Base-by-base conservation (phyloP, 2,888 invertebrate species). In the Eupithecia inturbata region DNA sequence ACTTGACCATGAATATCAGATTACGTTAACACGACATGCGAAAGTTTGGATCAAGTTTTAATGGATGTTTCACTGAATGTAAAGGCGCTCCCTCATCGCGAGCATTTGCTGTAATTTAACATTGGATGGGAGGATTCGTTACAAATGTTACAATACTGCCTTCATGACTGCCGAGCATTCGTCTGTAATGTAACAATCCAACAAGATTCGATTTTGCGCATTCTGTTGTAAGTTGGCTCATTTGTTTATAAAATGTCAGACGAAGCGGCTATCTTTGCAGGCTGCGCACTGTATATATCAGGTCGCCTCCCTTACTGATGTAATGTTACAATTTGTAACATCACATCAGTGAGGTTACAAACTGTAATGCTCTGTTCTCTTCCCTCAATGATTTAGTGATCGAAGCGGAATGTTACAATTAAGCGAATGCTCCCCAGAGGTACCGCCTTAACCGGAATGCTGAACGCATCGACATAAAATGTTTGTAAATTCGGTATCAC, bases 1-100 rank as follows among this genome's bases (percentile, higher is more conserved):
- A 64, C 70, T 72, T 70, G 70, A 72, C 72, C 75, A 31, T 75
- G 75, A 72, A 67, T 45, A 67, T 41, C 41, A 12, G 16, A 31
- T 67, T 67, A 45, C 67, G 10, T 39, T 19, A 19, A 9, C 36
- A 63, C 9, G 63, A 63, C 64, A 64, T 64, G 64, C 64, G 64
- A 64, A 64, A 36, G 33, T 22, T 36, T 36, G 36, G 64, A 64
- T 31, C 19, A 62, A 62, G 62, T 62, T 31, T 62, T 3, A 31
- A 19, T 64, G 22, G 64, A 64, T n/a, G 1, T 31, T 36, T 36
- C 4, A 12, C 12, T 26, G 57, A 57, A 26, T 26, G 26, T 57
- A 14, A 12, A 57, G 26, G 26, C 5, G 22, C 10, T 53, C n/a
- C 49, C 10, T 53, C 53, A 22, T 53, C 53, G 22, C 5, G 26